Evolutionary conservation across 2,113 vertebrate genomes (phyloP).

Genomic region (Phaethornis superciliosus): DNA sequence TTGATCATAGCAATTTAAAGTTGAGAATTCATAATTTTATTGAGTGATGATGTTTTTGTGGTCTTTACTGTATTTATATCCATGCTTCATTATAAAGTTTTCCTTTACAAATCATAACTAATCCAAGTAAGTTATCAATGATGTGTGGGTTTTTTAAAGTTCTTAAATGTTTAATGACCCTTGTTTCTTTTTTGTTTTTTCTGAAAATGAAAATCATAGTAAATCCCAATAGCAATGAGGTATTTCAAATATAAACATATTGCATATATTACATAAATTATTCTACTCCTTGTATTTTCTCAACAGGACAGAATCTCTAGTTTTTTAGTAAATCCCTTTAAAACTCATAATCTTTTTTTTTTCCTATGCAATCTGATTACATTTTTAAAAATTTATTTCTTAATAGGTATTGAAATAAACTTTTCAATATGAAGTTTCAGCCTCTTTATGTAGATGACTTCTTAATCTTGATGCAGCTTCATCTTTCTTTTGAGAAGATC

Average conservation of each 20-base stretch:
- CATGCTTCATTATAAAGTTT: not conserved
- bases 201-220: not conserved
- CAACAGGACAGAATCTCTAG: not conserved
- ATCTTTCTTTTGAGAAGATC: not conserved
- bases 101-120: not conserved
- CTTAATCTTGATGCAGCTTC: not conserved
- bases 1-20: not conserved
- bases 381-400: not conserved
- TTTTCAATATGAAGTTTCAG: not conserved
- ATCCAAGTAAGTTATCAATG: not conserved
- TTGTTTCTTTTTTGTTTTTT: not conserved
- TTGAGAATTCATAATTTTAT: not conserved
- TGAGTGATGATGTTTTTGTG: not conserved
- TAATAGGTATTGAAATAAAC: not conserved
- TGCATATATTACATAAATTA: too few relatives aligned
- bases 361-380: not conserved
- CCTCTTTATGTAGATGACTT: not conserved
- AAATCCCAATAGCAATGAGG: not conserved
- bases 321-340: not conserved
- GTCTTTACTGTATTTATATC: not conserved
- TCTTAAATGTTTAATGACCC: not conserved
- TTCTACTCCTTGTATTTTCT: not conserved
- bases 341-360: not conserved
- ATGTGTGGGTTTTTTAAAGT: accelerated
- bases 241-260: not conserved